phyloP scores from a whole-genome alignment of 37 sponge, comb jelly and placozoan species.

The Theonella swinhoei region DNA sequence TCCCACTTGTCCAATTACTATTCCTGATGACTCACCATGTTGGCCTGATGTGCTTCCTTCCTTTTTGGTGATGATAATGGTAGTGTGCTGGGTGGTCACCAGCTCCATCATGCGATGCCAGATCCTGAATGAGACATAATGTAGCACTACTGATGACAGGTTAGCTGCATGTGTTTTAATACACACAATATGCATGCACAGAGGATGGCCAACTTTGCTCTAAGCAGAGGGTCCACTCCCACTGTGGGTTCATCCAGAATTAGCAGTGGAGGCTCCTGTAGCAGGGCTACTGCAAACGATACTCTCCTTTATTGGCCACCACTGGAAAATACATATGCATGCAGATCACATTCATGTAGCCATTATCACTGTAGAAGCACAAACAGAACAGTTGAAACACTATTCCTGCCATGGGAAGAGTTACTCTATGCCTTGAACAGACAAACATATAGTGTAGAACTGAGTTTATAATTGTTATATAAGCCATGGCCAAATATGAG shows the following conservation, averaged over 20 bases:
- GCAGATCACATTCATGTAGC: too few species aligned
- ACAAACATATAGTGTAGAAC: too few species aligned
- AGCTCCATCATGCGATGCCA: constrained; percentile 80
- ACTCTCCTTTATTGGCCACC: constrained; percentile 88
- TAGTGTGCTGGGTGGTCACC: constrained; percentile 32
- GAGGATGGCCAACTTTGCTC: constrained; percentile 56
- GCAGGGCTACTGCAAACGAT: constrained; percentile 84
- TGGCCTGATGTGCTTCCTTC: constrained; percentile 85
- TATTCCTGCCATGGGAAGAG: too few species aligned
- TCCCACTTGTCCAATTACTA: too few species aligned
- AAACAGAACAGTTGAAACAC: too few species aligned
- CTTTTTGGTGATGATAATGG: constrained; percentile 84
- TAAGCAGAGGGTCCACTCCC: constrained; percentile 84
- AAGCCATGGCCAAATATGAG: too few species aligned
- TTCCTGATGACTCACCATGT: constrained; percentile 61
- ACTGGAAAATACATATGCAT: too few species aligned
- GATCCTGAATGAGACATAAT: constrained; percentile 40
- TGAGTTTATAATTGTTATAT: too few species aligned
- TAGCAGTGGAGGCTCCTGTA: constrained; percentile 81
- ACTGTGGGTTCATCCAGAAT: constrained; percentile 92
- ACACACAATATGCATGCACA: not conserved
- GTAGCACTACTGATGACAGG: not conserved
- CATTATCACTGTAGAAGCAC: too few species aligned
- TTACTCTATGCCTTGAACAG: too few species aligned
- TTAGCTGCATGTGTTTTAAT: not conserved